Evolutionary conservation across 1,140 invertebrate species (phyloP), one percentile per base, ranked within the genome.

Genomic region (Cydia strobilella): DNA sequence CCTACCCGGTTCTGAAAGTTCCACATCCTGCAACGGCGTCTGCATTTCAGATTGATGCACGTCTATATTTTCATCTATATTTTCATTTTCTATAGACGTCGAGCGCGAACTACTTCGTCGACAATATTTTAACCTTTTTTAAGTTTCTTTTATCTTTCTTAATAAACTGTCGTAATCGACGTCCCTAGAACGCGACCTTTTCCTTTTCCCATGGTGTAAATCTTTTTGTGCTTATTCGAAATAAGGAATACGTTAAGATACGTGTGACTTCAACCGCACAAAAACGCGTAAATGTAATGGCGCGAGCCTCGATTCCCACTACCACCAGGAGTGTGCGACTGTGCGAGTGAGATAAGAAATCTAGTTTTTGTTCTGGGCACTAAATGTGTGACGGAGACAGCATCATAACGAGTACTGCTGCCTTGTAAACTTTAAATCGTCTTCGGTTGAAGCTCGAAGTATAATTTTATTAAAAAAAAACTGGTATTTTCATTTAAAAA

Each of bases 221-320:
- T 15, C 10, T 48, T 48, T 48, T 48, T 48, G 45, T 48, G 45
- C 45, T 7, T 4, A 10, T 48, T 15, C 12, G 45, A 48, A 39
- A 1, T 6, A 39, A 10, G 35, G 35, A 48, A 48, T 48, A 48
- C 45, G 10, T 10, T 48, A 15, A 48, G 10, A 48, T 1, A 48
- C 35, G 35, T 48, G 45, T 48, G 45, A 48, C 45, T 15, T 48
- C 45, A 13, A 48, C 45, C 45, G 45, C 45, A 48, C 45, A 48
- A 48, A 48, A 48, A 48, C 45, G 45, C 45, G n/a, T n/a, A n/a
- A n/a, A n/a, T n/a, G 45, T 48, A 48, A 48, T 48, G 45, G 45
- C 45, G 45, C 12, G 45, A 48, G 45, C 45, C 45, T 13, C 45
- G 45, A 2, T 39, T 48, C 45, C 45, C 45, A 13, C 45, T 48